Base-by-base conservation (phyloP, 2,888 invertebrate genomes). In the Malthinus flaveolus region DNA sequence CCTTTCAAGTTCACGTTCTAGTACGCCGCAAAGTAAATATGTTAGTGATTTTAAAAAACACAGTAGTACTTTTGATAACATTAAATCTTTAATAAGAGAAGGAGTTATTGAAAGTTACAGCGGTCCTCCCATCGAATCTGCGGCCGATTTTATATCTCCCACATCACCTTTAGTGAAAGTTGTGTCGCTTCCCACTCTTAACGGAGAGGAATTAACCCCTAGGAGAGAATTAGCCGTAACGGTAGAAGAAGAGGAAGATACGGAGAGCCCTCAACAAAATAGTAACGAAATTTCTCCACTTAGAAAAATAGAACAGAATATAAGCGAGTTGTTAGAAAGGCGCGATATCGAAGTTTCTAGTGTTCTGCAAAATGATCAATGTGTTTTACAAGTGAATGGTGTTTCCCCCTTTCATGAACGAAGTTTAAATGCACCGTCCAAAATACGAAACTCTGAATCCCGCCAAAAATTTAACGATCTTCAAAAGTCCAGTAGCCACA, bases 51-150 rank as follows among this genome's bases (percentile, higher is more conserved):
- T 85, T 67, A 88, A 87, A 71, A 86, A 88, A 71, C 88, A 87
- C 77, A 89, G 88, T 65, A 87, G 87, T 39, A 89, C 89, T 7
- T 90, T 90, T 75, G 89, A 90, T 80, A 89, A 89, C 73, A 87
- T 90, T 68, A 87, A 87, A 73, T 88, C 88, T 36, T 78, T 90
- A 65, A 84, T 90, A 62, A 86, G 86, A 69, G 89, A 90, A 74
- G 88, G 87, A 13, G 84, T 86, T 64, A 82, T 87, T 10, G 84
- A 85, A 63, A 82, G 82, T 69, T 77, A 82, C 37, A 79, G 80
- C 31, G 78, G 77, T 54, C 84, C 84, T 64, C 82, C 81, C 62
- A 81, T 79, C 65, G 85, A 85, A 75, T 81, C 84, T 67, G 86
- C 87, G 10, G 81, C 82, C 36, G 87, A 88, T 67, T 82, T 89